Evolutionary conservation across 2,888 invertebrate genomes (phyloP), one percentile per base, ranked within the genome.

Genomic region (Agrypnus murinus): DNA sequence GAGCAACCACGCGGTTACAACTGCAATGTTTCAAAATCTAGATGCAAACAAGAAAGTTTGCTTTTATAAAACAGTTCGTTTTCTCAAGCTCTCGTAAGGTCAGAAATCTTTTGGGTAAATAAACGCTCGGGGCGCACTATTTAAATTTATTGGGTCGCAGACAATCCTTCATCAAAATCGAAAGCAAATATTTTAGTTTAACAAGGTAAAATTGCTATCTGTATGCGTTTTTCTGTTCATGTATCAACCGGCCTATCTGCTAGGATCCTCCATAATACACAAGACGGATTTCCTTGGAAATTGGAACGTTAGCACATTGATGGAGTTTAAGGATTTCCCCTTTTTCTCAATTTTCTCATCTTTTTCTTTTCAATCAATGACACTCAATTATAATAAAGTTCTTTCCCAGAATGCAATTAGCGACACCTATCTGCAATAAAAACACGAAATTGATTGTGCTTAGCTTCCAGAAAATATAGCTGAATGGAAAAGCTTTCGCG

Each of bases 161-260:
- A n/a, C n/a, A n/a, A n/a, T 12, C 31, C 50, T 6, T 19, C 17
- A 50, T 50, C 31, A 10, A 31, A 50, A 14, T 14, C 31, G 9
- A 48, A 48, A 25, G 48, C 15, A 48, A 48, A 48, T 48, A 48
- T 48, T 48, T 48, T 48, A 48, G 48, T 25, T 48, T 25, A 48
- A 48, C 25, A 10, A 25, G 14, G 25, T 40, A 48, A 14, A 48
- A 25, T 48, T 48, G 25, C 48, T 25, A 48, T 48, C 48, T 48
- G 15, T 48, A 48, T 43, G 46, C 17, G 50, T 31, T 17, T 5
- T 25, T 50, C 31, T 50, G 25, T 32, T 31, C 50, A n/a, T n/a
- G 5, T 19, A 25, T 12, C 19, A 8, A 45, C 2, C 0, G 17
- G 17, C 9, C 2, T 9, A 6, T n/a, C 12, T 14, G 8, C 25